A percentile compares a stretch with the other conserved stretches of the same genome.
Evolutionary conservation across 2,888 invertebrate species (phyloP).

Genomic region (Lottia scabra): DNA sequence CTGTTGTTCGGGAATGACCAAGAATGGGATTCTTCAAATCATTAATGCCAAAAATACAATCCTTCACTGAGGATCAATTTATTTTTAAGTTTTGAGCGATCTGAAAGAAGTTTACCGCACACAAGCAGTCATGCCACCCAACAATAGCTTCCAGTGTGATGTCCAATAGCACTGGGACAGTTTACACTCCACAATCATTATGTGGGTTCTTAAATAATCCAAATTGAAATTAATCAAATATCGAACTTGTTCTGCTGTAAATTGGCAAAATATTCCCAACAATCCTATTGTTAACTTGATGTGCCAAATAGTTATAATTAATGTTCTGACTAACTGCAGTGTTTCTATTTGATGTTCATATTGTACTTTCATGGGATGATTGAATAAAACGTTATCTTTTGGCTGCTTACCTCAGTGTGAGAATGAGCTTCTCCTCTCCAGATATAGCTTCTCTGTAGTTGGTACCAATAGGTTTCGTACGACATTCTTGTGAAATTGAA

Average conservation of each 20-base stretch:
- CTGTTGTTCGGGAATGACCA: neutral
- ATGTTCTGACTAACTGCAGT: conserved; percentile 14
- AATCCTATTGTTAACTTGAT: conserved; percentile 13
- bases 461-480: conserved; percentile 9
- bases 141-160: conserved; percentile 11
- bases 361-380: conserved; percentile 13
- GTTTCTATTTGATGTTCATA: conserved; percentile 5
- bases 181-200: conserved; percentile 2
- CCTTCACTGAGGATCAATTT: conserved; percentile 16
- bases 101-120: conserved; percentile 5
- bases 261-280: conserved; percentile 15
- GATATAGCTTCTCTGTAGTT: conserved; percentile 11
- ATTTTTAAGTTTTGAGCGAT: conserved; percentile 13
- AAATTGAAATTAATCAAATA: conserved; percentile 12
- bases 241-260: conserved; percentile 13
- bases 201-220: conserved; percentile 11
- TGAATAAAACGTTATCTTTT: conserved; percentile 1
- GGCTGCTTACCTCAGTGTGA: conserved; percentile 10
- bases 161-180: conserved; percentile 7
- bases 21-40: conserved; percentile 21
- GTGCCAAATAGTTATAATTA: conserved; percentile 12
- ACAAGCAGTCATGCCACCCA: conserved; percentile 10
- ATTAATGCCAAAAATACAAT: conserved; percentile 14
- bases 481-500: conserved; percentile 7
- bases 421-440: conserved; percentile 9